Base-by-base conservation (phyloP, 2,797 vertebrate species). In the Sorex maritimensis region DNA sequence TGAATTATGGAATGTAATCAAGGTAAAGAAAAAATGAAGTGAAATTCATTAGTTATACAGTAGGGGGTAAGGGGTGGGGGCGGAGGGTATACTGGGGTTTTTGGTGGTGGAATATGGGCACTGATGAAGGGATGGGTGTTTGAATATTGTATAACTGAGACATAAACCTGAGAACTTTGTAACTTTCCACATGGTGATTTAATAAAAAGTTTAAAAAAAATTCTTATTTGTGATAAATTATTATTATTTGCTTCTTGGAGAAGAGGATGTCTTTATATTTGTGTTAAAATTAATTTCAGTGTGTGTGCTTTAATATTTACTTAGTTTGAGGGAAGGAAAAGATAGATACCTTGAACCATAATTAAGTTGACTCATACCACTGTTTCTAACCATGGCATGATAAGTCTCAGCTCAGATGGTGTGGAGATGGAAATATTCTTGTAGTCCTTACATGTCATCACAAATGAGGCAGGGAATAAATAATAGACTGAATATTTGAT, bases 271-370 rank as follows among this genome's bases (percentile, higher is more conserved):
- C 44, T 67, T 74, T 2, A 24, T 65, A 58, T 92, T 85, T n/a
- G 24, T 26, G 7, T 44, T 11, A 2, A 30, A 49, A 83, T 67
- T 84, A 49, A n/a, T 61, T 85, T 71, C 69, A 72, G 49, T 24
- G 4, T 41, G 5, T 69, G 49, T 52, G 13, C 49, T 52, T 52
- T 52, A 52, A 52, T 8, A 11, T 52, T 49, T 52, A 52, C 13
- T 52, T 52, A 52, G 49, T 79, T 68, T 46, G 75, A 79, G 75
- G 26, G 92, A 91, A 88, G 41, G 55, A 41, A 44, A 75, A 52
- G 44, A 10, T 52, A 10, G 68, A 19, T 61, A 61, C 3, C 65
- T 19, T 5, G 63, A 85, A 75, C 41, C 41, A 44, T 52, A 52
- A 52, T 52, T 28, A 79, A 30, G 2, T 75, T 49, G 71, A 61